These are phyloP conservation scores for Plotosus lineatus DNA, from an alignment of 2,113 vertebrate genomes.

Conservation along the genomic window DNA sequence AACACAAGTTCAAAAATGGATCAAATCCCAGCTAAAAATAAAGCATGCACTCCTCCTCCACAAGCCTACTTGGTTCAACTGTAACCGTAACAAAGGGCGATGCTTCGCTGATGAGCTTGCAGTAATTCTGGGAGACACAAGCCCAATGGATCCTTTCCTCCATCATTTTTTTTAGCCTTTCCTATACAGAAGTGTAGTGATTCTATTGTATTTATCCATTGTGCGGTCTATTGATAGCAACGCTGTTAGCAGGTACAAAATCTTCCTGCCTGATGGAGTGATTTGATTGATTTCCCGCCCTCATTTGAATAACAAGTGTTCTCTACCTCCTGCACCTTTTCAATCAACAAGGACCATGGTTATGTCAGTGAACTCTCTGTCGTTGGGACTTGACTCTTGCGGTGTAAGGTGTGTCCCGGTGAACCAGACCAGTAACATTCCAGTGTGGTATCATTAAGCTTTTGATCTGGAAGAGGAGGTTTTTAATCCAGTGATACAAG, in stretches of 20 bases:
- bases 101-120: neutral
- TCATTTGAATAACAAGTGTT: neutral
- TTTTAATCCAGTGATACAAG: neutral
- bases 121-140: neutral
- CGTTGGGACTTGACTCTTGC: neutral
- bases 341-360: neutral
- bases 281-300: neutral
- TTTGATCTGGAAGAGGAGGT: neutral
- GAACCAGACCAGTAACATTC: conserved; percentile 2
- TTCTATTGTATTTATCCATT: neutral
- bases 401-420: neutral
- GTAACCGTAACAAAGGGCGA: no score
- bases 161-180: no score
- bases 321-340: neutral
- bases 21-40: conserved; percentile 1
- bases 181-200: neutral
- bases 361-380: neutral
- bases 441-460: neutral
- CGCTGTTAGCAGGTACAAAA: neutral
- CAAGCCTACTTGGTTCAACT: neutral
- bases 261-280: neutral
- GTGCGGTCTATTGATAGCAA: neutral
- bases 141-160: neutral
- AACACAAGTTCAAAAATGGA: neutral
- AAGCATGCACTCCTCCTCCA: neutral